Conservation (phyloP, 2,888 invertebrate species). For the Nemoura dubitans region DNA sequence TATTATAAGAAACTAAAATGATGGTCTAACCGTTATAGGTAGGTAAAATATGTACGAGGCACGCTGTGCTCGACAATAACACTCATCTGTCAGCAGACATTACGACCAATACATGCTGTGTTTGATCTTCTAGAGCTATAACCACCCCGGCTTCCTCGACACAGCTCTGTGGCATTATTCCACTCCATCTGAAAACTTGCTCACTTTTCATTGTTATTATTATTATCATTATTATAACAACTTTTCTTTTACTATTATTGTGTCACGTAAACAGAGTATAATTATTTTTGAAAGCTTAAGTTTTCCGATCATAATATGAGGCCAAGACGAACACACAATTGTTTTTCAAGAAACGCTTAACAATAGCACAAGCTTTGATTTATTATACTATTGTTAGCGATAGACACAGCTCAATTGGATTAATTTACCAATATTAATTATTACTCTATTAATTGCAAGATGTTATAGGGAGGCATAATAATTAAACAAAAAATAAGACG, state of each 20-base stretch:
- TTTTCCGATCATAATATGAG: not conserved
- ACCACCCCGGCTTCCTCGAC: not conserved
- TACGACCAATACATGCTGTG: not conserved
- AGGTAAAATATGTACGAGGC: not conserved
- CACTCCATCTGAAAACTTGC: not conserved
- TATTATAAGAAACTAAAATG: not conserved
- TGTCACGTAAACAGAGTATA: not conserved
- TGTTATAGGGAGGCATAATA: not conserved
- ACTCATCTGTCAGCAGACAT: constrained; percentile 5
- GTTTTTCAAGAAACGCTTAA: not conserved
- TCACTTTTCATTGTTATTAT: not conserved
- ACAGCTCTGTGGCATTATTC: not conserved
- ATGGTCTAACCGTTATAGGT: not conserved
- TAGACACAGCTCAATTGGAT: constrained; percentile 4
- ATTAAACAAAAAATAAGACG: not conserved
- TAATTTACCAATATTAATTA: constrained; percentile 7
- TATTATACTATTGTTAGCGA: not conserved
- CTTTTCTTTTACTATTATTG: not conserved
- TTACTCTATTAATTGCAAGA: not conserved
- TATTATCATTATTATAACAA: not conserved
- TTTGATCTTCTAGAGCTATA: not conserved
- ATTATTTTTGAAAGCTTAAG: not conserved
- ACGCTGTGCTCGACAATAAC: not conserved
- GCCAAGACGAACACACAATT: not conserved
- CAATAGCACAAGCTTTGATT: not conserved